These are phyloP conservation scores for Anorthoa munda DNA, from an alignment of 2,888 invertebrate species.

Conservation along the genomic window DNA sequence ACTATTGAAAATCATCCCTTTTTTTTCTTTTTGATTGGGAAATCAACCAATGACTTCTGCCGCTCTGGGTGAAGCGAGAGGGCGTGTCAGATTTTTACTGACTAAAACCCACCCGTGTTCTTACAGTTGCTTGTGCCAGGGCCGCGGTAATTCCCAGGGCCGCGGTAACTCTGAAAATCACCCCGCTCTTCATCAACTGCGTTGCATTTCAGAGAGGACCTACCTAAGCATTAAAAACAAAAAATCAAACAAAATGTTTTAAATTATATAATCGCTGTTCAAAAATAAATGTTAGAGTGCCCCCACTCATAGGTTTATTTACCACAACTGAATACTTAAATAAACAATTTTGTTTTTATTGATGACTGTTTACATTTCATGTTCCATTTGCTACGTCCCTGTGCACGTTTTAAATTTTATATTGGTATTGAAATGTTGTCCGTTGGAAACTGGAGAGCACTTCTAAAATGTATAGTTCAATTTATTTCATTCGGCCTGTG, in stretches of 20 bases:
- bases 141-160: too few relatives aligned
- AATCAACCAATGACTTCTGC: too few relatives aligned
- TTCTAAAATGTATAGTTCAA: slow-evolving; percentile 10
- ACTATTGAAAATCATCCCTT: too few relatives aligned
- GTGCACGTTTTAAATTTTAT: slow-evolving; percentile 15
- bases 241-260: not conserved
- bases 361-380: slow-evolving; percentile 10
- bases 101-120: too few relatives aligned
- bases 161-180: too few relatives aligned
- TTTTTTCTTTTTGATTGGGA: too few relatives aligned
- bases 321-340: slow-evolving; percentile 13
- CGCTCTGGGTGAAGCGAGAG: too few relatives aligned
- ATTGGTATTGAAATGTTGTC: slow-evolving; percentile 23
- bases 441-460: not conserved
- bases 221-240: not conserved
- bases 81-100: too few relatives aligned
- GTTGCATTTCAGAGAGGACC: not conserved
- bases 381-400: not conserved
- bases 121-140: too few relatives aligned
- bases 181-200: not conserved
- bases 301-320: not conserved
- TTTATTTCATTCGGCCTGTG: slow-evolving; percentile 28
- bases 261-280: not conserved
- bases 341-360: slow-evolving; percentile 10
- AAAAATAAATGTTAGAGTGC: slow-evolving; percentile 9